Base-by-base conservation (phyloP, 2,113 vertebrate genomes). In the Lynx canadensis region DNA sequence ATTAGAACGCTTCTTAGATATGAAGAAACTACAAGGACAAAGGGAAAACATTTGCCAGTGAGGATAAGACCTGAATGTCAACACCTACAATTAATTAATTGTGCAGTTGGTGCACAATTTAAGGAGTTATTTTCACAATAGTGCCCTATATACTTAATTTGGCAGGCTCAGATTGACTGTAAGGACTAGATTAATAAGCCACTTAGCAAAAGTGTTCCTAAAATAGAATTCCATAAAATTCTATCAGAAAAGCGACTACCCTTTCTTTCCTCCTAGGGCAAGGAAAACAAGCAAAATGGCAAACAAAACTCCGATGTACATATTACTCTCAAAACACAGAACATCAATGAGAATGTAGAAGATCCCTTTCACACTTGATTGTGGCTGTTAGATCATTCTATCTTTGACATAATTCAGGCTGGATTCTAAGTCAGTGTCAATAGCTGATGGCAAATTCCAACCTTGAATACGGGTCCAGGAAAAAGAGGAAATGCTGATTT, bases 81-180 rank as follows among this genome's bases (percentile, higher is more conserved):
- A 80, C 15, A 63, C 1, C 31, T 38, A n/a, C 89, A 33, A 95
- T 33, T 18, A 68, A 84, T 69, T 74, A 71, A 38, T 38, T 38
- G 38, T 36, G 3, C 96, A 96, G 48, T 57, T 48, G 33, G 52
- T 33, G 87, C 63, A 82, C 89, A 33, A 94, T 41, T 57, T 69
- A 97, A 80, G 15, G 4, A 76, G 52, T 76, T 94, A 38, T 31
- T 94, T 93, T 86, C 68, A 65, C 7, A 92, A 71, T 27, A 31
- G 12, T n/a, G 92, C 92, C 31, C 41, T 81, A 74, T 57, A 13
- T 81, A 69, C 92, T 96, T 95, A 63, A n/a, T 94, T 83, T 97
- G 63, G 87, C 82, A 95, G 48, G 7, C 38, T 27, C 73, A 85
- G 76, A 12, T 0, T 66, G 50, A 84, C 57, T 78, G 12, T 31